Percentiles rank a stretch among this genome's conserved stretches.
Conservation (phyloP, 2,797 vertebrate genomes). For the Euthynnus affinis region DNA sequence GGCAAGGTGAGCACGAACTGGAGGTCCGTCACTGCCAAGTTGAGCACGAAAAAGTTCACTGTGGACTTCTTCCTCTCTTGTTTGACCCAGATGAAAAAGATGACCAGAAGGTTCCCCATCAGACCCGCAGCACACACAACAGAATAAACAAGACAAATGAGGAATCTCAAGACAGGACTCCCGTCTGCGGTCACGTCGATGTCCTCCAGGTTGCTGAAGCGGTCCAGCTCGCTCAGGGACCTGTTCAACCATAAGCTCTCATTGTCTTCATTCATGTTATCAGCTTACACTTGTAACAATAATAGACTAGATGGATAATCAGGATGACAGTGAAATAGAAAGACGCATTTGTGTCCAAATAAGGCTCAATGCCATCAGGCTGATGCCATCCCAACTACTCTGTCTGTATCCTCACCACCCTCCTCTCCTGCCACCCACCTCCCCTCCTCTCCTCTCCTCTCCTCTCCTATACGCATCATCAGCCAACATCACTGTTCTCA, state of each 20-base stretch:
- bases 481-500: constrained; percentile 3
- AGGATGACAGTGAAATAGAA: neutral
- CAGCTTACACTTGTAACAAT: neutral
- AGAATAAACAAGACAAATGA: constrained; percentile 81
- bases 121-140: constrained; percentile 81
- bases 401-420: constrained; percentile 6
- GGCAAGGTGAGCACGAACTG: constrained; percentile 88
- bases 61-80: constrained; percentile 79
- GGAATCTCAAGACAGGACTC: constrained; percentile 70
- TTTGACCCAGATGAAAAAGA: constrained; percentile 83
- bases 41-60: constrained; percentile 85
- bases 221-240: constrained; percentile 43
- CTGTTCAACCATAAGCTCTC: constrained; percentile 64
- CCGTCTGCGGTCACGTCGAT: constrained; percentile 82
- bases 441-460: constrained; percentile 2
- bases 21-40: constrained; percentile 86
- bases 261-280: constrained; percentile 61
- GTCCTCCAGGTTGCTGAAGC: constrained; percentile 77
- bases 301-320: neutral
- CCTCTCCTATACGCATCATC: constrained; percentile 9
- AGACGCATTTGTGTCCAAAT: neutral
- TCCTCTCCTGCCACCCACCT: neutral
- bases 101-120: constrained; percentile 84
- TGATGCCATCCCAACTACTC: constrained; percentile 17
- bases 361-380: constrained; percentile 13